These are phyloP conservation scores for Agriotes lineatus DNA, from an alignment of 2,888 invertebrate species.

Conservation along the genomic window DNA sequence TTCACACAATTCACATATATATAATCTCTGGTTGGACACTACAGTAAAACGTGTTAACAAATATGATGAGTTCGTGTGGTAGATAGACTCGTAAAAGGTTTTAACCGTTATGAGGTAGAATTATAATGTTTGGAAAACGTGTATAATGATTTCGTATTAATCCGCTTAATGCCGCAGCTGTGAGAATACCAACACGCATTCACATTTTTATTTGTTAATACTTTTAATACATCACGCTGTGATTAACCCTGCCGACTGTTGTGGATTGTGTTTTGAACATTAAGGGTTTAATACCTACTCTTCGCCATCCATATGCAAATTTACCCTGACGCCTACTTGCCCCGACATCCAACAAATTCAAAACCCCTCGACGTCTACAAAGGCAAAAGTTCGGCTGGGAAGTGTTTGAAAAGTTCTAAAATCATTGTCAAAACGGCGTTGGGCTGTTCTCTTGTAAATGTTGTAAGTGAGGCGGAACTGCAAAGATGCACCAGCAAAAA, in stretches of 20 bases:
- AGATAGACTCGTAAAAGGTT: too few species aligned
- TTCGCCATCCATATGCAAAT: conserved; percentile 17
- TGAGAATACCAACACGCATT: too few species aligned
- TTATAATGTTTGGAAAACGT: too few species aligned
- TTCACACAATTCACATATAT: too few species aligned
- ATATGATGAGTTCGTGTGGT: too few species aligned
- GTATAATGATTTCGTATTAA: too few species aligned
- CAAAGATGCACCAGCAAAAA: background rate
- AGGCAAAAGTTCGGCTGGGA: background rate
- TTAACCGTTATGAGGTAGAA: too few species aligned
- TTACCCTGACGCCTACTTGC: conserved; percentile 8
- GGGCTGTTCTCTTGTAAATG: background rate
- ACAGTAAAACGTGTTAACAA: too few species aligned
- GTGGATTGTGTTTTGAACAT: conserved; percentile 6
- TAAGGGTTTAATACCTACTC: conserved; percentile 5
- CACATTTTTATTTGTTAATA: background rate
- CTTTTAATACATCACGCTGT: background rate
- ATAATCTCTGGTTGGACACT: too few species aligned
- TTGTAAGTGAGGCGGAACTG: background rate
- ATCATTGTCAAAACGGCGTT: background rate
- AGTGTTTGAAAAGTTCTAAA: background rate
- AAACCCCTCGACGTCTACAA: conserved; percentile 8
- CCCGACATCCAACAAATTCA: conserved; percentile 1
- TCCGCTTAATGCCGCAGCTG: too few species aligned
- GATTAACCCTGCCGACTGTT: background rate